Evolutionary conservation across 2,888 invertebrate species (phyloP).

Genomic region (Dolichomitus sp.): DNA sequence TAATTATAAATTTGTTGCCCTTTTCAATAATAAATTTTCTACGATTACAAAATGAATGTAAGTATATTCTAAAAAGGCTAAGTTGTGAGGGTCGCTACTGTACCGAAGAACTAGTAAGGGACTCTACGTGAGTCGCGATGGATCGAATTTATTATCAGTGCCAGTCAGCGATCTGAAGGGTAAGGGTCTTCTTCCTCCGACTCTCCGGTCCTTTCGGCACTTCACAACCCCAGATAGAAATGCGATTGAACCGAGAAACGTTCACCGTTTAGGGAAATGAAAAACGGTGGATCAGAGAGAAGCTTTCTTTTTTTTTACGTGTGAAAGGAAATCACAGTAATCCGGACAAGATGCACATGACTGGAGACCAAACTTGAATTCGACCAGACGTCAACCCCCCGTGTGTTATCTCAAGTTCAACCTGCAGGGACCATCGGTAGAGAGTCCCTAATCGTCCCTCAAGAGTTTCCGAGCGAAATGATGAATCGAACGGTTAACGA

Average conservation of each 20-base stretch:
- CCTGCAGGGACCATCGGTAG: background rate
- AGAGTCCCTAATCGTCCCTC: constrained; percentile 72
- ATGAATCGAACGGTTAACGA: constrained; percentile 76
- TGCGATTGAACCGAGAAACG: constrained; percentile 58
- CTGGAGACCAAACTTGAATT: background rate
- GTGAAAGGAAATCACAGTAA: constrained; percentile 36
- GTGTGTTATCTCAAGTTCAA: constrained; percentile 34
- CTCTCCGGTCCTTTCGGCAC: constrained; percentile 8
- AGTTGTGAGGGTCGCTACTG: constrained; percentile 7
- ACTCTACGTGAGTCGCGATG: constrained; percentile 40
- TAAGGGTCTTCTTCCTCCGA: constrained; percentile 27
- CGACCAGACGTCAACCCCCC: constrained; percentile 9
- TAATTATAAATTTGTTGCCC: too few species aligned
- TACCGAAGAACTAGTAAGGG: constrained; percentile 16
- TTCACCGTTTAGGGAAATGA: constrained; percentile 58
- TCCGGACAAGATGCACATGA: constrained; percentile 24
- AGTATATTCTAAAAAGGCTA: background rate
- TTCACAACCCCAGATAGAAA: constrained; percentile 42
- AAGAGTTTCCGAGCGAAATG: constrained; percentile 73
- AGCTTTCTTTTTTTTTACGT: background rate
- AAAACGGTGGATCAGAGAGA: constrained; percentile 21
- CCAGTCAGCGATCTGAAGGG: constrained; percentile 60
- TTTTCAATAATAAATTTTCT: background rate
- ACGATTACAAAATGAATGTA: background rate
- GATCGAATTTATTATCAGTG: constrained; percentile 65